Conservation (phyloP, 2,888 invertebrate species). For the Bombyx huttoni region DNA sequence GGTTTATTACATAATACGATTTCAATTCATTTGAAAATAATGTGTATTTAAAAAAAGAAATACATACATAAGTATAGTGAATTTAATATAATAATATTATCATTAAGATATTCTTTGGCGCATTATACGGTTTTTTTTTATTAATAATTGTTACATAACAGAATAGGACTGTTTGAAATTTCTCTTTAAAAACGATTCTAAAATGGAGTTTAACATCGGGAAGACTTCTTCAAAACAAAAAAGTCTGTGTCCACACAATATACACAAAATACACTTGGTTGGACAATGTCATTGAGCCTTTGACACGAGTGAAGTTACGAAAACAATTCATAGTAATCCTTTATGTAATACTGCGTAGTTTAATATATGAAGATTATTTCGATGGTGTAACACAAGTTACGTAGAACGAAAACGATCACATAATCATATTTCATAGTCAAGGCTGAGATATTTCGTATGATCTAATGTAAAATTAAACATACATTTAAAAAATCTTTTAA, state of each 20-base stretch:
- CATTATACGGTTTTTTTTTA: not conserved
- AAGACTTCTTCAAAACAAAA: slow-evolving; percentile 5
- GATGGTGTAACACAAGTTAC: slow-evolving; percentile 2
- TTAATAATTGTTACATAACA: not conserved
- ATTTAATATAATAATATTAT: not conserved
- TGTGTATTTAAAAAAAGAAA: not conserved
- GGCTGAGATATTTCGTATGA: not conserved
- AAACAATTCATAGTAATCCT: slow-evolving; percentile 25
- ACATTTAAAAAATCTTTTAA: no score
- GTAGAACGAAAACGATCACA: no score
- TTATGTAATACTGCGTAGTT: slow-evolving; percentile 46
- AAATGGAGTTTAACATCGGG: not conserved
- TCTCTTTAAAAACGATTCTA: not conserved
- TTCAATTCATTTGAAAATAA: no score
- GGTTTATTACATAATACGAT: no score
- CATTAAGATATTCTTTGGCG: not conserved
- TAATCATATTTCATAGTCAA: not conserved
- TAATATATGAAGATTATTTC: not conserved
- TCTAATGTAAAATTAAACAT: not conserved
- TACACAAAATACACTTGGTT: slow-evolving; percentile 3
- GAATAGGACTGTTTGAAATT: not conserved
- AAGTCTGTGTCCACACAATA: not conserved
- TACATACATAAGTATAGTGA: not conserved
- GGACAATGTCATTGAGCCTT: slow-evolving; percentile 49
- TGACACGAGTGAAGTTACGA: slow-evolving; percentile 46